Evolutionary conservation across 2,797 vertebrate genomes (phyloP).

Genomic region (Ibycter americanus): DNA sequence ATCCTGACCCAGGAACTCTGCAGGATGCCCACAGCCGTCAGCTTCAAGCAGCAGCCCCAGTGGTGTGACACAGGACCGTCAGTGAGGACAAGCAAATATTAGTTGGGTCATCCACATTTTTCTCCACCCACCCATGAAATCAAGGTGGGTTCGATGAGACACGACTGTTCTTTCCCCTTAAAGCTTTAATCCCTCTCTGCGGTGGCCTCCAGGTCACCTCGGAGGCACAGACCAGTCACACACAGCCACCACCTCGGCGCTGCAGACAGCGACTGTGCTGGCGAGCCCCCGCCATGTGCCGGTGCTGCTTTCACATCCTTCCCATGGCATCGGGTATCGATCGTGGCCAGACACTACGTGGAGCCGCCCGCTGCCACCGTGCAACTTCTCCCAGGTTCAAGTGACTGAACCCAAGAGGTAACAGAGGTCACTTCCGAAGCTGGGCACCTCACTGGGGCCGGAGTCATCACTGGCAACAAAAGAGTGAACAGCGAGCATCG

Average conservation of each 20-base stretch:
- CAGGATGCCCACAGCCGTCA: background rate
- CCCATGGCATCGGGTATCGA: background rate
- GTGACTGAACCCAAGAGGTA: background rate
- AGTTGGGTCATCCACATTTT: background rate
- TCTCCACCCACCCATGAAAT: background rate
- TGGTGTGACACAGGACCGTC: background rate
- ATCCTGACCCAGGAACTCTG: background rate
- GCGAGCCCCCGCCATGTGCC: background rate
- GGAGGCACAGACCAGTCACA: background rate
- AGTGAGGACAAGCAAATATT: background rate
- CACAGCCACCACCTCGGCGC: background rate
- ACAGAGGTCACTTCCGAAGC: background rate
- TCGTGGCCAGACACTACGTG: background rate
- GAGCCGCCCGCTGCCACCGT: rapidly evolving
- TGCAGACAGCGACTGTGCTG: background rate
- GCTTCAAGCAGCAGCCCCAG: background rate
- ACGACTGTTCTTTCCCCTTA: background rate
- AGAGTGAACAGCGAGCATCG: background rate
- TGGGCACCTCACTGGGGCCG: background rate
- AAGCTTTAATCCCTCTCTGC: background rate
- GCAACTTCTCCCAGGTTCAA: background rate
- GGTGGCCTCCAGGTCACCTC: background rate
- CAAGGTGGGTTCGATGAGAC: background rate
- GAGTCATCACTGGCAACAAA: background rate
- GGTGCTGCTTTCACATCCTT: background rate